phyloP scores from a whole-genome alignment of 2,888 invertebrate genomes.

The Microctonus brassicae region DNA sequence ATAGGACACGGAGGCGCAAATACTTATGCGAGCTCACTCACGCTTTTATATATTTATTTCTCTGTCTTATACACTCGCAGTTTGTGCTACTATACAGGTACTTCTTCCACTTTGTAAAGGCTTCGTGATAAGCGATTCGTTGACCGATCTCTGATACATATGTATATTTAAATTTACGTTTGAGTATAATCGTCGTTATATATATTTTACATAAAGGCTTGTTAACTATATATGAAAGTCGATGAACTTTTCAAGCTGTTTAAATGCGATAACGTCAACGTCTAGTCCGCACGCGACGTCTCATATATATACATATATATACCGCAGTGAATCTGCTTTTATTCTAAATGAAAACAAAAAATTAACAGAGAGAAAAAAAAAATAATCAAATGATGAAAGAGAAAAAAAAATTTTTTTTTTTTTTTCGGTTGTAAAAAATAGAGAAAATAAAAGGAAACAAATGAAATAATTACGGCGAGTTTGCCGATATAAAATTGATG shows the following conservation, averaged over 20 bases:
- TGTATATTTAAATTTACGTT: neutral
- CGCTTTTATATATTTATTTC: neutral
- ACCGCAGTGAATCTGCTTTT: slow-evolving; percentile 13
- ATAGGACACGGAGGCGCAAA: neutral
- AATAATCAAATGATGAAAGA: neutral
- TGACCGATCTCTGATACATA: slow-evolving; percentile 9
- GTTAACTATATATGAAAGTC: slow-evolving; percentile 17
- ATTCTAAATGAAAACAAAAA: neutral
- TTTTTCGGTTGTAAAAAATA: neutral
- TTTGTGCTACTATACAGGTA: neutral
- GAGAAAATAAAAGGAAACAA: too few species aligned
- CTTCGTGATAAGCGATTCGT: slow-evolving; percentile 18
- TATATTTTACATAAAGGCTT: slow-evolving; percentile 20
- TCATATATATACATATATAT: neutral
- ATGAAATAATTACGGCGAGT: too few species aligned
- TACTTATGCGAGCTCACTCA: neutral
- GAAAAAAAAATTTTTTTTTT: too few species aligned
- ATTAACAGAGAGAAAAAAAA: neutral
- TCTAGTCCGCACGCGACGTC: slow-evolving; percentile 26
- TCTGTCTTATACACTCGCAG: too few species aligned
- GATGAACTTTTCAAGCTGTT: slow-evolving; percentile 25
- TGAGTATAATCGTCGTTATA: too few species aligned
- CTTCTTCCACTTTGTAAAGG: neutral
- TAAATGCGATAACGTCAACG: slow-evolving; percentile 24
- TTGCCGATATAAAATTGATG: too few species aligned